Conservation (phyloP, 2,888 invertebrate genomes). For the Nomada lathburiana region DNA sequence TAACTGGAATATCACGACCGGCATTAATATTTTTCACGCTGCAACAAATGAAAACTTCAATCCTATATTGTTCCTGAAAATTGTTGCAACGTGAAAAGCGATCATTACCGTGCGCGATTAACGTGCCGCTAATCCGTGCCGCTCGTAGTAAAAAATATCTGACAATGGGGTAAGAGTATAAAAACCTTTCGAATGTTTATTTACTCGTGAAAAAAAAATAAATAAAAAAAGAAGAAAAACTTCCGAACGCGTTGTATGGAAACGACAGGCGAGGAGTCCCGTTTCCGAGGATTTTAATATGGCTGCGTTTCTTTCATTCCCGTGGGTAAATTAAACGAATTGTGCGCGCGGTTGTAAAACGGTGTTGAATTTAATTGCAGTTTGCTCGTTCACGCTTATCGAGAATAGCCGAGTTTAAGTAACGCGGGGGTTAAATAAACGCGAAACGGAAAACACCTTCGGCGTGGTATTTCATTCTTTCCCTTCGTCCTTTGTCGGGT, state of each 20-base stretch:
- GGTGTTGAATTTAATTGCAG: conserved; percentile 34
- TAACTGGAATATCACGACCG: not conserved
- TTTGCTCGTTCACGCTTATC: conserved; percentile 12
- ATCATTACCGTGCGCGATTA: conserved; percentile 22
- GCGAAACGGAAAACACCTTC: not conserved
- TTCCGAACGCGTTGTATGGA: not conserved
- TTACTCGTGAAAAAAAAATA: not conserved
- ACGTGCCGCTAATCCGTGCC: not conserved
- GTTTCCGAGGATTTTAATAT: conserved; percentile 28
- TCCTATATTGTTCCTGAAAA: not conserved
- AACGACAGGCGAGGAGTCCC: not conserved
- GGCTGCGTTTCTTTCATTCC: conserved; percentile 5
- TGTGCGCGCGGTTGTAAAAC: not conserved
- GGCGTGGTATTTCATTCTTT: not conserved
- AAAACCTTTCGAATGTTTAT: not conserved
- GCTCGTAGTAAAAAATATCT: not conserved
- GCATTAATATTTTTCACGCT: not conserved
- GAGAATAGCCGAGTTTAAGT: not conserved
- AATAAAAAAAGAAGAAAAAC: not conserved
- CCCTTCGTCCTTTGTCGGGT: not conserved
- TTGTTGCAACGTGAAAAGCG: conserved; percentile 4
- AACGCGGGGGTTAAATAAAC: conserved; percentile 6
- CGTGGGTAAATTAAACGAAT: conserved; percentile 20
- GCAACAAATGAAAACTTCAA: conserved; percentile 12
- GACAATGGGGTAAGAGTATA: not conserved